Conservation (phyloP, 2,797 vertebrate genomes). For the Natrix natrix region DNA sequence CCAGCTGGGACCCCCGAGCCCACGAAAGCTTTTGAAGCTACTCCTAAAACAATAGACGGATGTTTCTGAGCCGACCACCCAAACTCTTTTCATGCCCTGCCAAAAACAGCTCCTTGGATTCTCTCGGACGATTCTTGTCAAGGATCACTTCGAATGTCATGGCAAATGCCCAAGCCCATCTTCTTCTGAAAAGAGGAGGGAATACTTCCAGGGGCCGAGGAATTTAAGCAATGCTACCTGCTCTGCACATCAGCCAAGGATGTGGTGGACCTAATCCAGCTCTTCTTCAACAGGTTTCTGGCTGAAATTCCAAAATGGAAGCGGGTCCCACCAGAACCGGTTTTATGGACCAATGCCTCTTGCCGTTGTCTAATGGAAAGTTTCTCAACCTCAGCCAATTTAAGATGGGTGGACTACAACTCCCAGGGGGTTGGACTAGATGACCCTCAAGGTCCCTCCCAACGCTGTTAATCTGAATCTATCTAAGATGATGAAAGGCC, state of each 20-base stretch:
- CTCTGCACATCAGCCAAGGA: not conserved
- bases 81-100: slow-evolving; percentile 28
- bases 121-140: slow-evolving; percentile 46
- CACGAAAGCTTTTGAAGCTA: not conserved
- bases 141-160: slow-evolving; percentile 38
- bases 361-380: too few species aligned
- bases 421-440: too few species aligned
- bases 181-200: slow-evolving; percentile 32
- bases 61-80: slow-evolving; percentile 5
- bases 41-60: slow-evolving; percentile 41
- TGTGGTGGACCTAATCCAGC: fast-evolving
- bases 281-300: not conserved
- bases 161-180: slow-evolving; percentile 21
- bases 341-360: too few species aligned
- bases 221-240: slow-evolving; percentile 1
- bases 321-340: too few species aligned
- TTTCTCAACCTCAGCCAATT: too few species aligned
- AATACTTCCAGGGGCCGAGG: slow-evolving; percentile 20
- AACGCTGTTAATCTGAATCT: too few species aligned
- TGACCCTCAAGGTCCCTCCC: too few species aligned
- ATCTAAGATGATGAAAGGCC: too few species aligned
- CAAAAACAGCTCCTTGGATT: slow-evolving; percentile 56
- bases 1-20: not conserved
- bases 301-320: not conserved
- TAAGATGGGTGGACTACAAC: too few species aligned